phyloP scores from a whole-genome alignment of 2,113 vertebrate species.

The Corythoichthys haematopterus region DNA sequence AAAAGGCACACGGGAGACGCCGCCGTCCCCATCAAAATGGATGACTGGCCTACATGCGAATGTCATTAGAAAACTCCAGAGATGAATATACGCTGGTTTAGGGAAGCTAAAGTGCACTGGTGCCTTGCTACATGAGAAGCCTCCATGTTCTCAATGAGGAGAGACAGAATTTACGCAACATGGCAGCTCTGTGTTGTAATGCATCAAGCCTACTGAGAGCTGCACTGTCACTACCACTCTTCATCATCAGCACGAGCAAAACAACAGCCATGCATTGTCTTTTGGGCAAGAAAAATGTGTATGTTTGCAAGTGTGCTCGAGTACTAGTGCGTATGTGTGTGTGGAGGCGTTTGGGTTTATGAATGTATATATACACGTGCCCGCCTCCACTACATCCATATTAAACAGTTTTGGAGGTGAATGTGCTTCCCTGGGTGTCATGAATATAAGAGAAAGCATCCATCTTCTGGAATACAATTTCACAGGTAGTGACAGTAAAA shows the following conservation, averaged over 20 bases:
- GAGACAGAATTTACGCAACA: conserved; percentile 69
- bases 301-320: conserved; percentile 23
- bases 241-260: conserved; percentile 66
- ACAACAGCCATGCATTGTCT: conserved; percentile 68
- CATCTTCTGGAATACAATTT: conserved; percentile 77
- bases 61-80: conserved; percentile 46
- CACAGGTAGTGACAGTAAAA: conserved; percentile 76
- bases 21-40: conserved; percentile 31
- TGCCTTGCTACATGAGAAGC: conserved; percentile 48
- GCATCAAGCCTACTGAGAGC: conserved; percentile 63
- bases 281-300: conserved; percentile 53
- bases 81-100: conserved; percentile 35
- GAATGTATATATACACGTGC: conserved; percentile 45
- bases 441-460: conserved; percentile 76
- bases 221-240: conserved; percentile 69
- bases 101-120: conserved; percentile 46
- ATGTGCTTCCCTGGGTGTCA: conserved; percentile 73
- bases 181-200: conserved; percentile 67
- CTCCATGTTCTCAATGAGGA: conserved; percentile 67
- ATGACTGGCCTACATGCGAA: conserved; percentile 31
- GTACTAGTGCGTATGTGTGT: conserved; percentile 22
- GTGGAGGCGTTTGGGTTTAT: conserved; percentile 21
- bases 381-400: conserved; percentile 61
- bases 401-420: conserved; percentile 74
- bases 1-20: conserved; percentile 15